Percentiles rank a stretch among this genome's conserved stretches.
These are phyloP conservation scores for Athene noctua DNA, from an alignment of 2,113 vertebrate genomes.

Conservation along the genomic window DNA sequence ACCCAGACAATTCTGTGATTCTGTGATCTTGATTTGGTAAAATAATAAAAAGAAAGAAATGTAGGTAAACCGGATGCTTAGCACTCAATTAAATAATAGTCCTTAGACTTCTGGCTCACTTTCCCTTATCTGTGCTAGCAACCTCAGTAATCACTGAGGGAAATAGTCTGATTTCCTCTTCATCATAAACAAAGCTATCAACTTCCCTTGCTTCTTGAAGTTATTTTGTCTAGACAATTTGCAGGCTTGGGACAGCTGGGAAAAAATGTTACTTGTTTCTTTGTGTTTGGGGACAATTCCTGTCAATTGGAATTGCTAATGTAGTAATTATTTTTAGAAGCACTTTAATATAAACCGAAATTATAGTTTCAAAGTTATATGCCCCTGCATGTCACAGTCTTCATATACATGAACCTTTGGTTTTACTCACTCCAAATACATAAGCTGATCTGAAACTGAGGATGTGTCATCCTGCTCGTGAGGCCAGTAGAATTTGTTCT, in stretches of 20 bases:
- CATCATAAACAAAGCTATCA: not conserved
- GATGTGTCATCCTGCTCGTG: not conserved
- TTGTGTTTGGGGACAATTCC: not conserved
- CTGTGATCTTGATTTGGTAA: not conserved
- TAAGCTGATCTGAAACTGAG: not conserved
- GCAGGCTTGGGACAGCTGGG: not conserved
- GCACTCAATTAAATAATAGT: not conserved
- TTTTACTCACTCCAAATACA: not conserved
- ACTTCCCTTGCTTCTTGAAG: not conserved
- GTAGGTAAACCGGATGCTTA: not conserved
- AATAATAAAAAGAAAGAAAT: not conserved
- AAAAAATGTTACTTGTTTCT: not conserved
- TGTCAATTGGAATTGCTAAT: not conserved
- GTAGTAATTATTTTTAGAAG: not conserved
- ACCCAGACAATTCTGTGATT: too few species aligned
- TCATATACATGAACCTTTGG: not conserved
- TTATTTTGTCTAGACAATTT: not conserved
- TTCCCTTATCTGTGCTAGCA: not conserved
- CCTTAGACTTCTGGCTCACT: not conserved
- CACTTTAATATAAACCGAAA: not conserved
- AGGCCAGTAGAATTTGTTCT: not conserved
- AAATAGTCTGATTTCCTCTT: not conserved
- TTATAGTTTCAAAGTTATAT: not conserved
- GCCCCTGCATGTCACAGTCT: not conserved
- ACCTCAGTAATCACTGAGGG: not conserved